Conservation (phyloP, 2,888 invertebrate species). For the Ommatoiulus sabulosus region DNA sequence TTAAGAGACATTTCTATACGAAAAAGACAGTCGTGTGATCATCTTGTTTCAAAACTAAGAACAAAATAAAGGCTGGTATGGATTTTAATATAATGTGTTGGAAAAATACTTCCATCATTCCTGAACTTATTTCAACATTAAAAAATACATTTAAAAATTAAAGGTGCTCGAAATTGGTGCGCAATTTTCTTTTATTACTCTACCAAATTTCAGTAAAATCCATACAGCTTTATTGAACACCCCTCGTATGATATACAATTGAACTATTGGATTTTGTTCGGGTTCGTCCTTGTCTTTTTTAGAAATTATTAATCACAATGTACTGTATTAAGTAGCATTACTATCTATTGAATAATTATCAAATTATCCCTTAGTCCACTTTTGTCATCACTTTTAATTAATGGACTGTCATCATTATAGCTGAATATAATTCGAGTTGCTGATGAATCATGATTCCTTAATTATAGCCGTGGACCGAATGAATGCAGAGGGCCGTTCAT, state of each 20-base stretch:
- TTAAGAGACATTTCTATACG: neutral
- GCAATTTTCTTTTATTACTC: too few species aligned
- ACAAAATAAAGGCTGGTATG: too few species aligned
- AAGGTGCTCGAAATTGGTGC: too few species aligned
- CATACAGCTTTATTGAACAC: too few species aligned
- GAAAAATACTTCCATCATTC: too few species aligned
- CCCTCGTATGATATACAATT: neutral
- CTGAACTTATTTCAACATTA: too few species aligned
- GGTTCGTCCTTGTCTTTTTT: neutral
- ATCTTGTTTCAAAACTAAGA: neutral
- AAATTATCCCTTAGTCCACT: conserved; percentile 14
- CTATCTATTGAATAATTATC: neutral
- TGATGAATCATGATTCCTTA: conserved; percentile 10
- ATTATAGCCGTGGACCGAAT: neutral
- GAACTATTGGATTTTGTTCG: neutral
- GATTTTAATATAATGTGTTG: too few species aligned
- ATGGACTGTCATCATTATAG: neutral
- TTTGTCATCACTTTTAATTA: neutral
- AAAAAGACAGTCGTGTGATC: neutral
- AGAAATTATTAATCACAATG: neutral
- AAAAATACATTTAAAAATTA: too few species aligned
- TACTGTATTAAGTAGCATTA: neutral
- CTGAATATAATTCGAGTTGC: neutral
- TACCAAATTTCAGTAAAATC: too few species aligned
- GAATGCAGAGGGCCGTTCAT: neutral